Percentiles rank a stretch among this genome's conserved stretches.
phyloP scores from a whole-genome alignment of 2,888 invertebrate genomes.

The Ophonus ardosiacus region DNA sequence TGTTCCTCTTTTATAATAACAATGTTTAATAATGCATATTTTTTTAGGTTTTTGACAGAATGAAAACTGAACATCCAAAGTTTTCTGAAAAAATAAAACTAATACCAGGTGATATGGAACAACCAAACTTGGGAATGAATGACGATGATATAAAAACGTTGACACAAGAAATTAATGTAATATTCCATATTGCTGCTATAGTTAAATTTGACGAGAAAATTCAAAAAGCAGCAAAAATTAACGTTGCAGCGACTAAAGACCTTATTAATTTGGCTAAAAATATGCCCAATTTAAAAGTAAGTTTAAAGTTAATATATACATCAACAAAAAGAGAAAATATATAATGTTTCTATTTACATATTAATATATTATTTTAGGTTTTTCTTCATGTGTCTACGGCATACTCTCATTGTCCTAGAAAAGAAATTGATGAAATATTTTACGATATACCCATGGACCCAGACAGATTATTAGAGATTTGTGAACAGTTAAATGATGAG shows the following conservation, averaged over 20 bases:
- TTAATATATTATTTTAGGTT: neutral
- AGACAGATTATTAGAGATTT: conserved; percentile 76
- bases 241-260: conserved; percentile 83
- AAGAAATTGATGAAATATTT: conserved; percentile 77
- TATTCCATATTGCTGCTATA: conserved; percentile 80
- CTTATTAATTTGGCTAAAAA: conserved; percentile 82
- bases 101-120: conserved; percentile 78
- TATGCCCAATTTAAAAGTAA: conserved; percentile 80
- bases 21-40: too few relatives aligned
- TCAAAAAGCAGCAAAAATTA: conserved; percentile 84
- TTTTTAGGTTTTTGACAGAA: too few relatives aligned
- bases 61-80: conserved; percentile 77
- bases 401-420: conserved; percentile 77
- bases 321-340: too few relatives aligned
- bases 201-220: conserved; percentile 86
- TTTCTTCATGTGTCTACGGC: conserved; percentile 80
- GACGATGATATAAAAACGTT: conserved; percentile 72
- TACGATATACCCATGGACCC: conserved; percentile 78
- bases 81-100: conserved; percentile 78
- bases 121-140: conserved; percentile 78
- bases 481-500: conserved; percentile 77
- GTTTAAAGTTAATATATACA: neutral
- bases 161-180: conserved; percentile 73
- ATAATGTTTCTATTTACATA: too few relatives aligned
- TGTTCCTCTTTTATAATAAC: too few relatives aligned